These are phyloP conservation scores for Noturus placidus DNA, from an alignment of 2,113 vertebrate genomes.

Conservation along the genomic window DNA sequence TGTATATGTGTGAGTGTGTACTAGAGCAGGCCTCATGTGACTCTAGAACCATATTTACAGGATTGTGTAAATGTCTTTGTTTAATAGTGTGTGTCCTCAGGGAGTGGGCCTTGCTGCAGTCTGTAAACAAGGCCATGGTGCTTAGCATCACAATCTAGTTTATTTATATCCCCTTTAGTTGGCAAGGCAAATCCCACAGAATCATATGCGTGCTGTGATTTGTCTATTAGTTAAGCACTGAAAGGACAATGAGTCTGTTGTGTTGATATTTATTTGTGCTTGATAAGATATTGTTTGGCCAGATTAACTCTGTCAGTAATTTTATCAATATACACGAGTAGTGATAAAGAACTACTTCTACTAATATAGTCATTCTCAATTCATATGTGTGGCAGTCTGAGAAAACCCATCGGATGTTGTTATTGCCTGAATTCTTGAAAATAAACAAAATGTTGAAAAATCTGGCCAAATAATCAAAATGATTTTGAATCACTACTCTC, in stretches of 20 bases:
- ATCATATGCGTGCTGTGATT: not conserved
- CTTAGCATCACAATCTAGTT: not conserved
- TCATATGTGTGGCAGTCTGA: not conserved
- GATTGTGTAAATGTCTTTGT: not conserved
- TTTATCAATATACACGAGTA: not conserved
- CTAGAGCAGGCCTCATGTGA: not conserved
- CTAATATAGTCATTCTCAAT: not conserved
- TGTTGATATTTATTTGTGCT: not conserved
- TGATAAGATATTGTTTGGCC: not conserved
- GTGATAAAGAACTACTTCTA: not conserved
- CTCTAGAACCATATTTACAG: not conserved
- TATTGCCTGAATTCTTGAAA: not conserved
- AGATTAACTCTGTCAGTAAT: not conserved
- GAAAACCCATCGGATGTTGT: not conserved
- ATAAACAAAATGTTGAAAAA: not conserved
- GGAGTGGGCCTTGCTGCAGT: not conserved
- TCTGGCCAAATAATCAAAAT: not conserved
- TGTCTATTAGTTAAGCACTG: not conserved
- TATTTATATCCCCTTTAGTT: not conserved
- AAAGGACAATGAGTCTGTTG: not conserved
- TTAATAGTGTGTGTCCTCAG: constrained; percentile 25
- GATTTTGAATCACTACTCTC: not conserved
- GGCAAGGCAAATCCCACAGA: not conserved
- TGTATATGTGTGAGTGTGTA: not conserved
- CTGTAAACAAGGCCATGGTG: not conserved